Percentiles rank a stretch among this genome's conserved stretches.
These are phyloP conservation scores for Ceratosolen fusciceps DNA, from an alignment of 1,140 invertebrate genomes.

Conservation along the genomic window DNA sequence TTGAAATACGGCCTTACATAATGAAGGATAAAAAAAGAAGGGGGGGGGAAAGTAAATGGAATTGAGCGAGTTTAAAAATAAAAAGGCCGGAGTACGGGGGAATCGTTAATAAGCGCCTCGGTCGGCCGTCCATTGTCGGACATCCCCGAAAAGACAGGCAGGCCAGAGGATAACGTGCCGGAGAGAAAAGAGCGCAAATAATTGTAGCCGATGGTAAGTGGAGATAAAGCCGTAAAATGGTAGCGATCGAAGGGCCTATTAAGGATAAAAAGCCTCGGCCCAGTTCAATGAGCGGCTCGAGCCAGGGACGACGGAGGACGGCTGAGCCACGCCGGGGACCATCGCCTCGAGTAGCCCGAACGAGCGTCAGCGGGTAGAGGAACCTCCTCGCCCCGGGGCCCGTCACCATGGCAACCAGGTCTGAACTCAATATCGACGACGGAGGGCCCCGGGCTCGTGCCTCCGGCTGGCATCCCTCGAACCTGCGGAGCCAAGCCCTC, in stretches of 20 bases:
- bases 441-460: constrained; percentile 52
- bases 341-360: constrained; percentile 64
- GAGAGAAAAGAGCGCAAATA: too few relatives aligned
- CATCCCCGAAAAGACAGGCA: background rate
- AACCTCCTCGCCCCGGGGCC: constrained; percentile 56
- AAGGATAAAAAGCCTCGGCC: too few relatives aligned
- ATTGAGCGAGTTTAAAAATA: too few relatives aligned
- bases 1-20: too few relatives aligned
- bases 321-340: constrained; percentile 42
- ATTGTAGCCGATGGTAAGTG: too few relatives aligned
- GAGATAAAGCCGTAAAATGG: background rate
- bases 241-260: background rate
- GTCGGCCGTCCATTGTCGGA: too few relatives aligned
- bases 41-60: too few relatives aligned
- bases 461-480: constrained; percentile 69
- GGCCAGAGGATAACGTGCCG: background rate
- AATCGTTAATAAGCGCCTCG: too few relatives aligned
- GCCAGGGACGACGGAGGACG: too few relatives aligned
- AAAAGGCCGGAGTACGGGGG: too few relatives aligned
- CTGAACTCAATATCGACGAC: constrained; percentile 75
- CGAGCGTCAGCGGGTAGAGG: constrained; percentile 62
- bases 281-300: too few relatives aligned
- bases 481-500: constrained; percentile 60
- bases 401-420: constrained; percentile 72
- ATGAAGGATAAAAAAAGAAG: too few relatives aligned